Evolutionary conservation across 2,113 vertebrate species (phyloP).

Genomic region (Gymnarchus niloticus): DNA sequence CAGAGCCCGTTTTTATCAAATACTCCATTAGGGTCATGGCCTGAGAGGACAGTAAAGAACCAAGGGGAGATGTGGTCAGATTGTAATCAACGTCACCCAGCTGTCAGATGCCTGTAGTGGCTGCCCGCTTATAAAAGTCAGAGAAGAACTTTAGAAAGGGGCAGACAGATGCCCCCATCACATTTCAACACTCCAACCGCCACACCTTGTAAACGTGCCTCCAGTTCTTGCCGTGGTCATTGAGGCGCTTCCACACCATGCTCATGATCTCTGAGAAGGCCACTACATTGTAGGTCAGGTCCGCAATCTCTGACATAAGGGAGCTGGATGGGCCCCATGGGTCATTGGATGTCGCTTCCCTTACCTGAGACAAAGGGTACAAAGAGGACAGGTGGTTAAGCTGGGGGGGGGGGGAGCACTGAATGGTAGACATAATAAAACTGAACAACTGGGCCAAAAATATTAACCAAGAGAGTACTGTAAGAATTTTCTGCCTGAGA

Average conservation of each 20-base stretch:
- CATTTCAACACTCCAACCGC: neutral
- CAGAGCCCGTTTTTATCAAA: slow-evolving; percentile 87
- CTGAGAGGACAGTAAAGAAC: slow-evolving; percentile 45
- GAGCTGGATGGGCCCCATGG: slow-evolving; percentile 87
- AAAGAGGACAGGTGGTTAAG: neutral
- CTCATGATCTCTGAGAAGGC: slow-evolving; percentile 92
- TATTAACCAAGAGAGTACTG: neutral
- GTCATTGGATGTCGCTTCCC: slow-evolving; percentile 84
- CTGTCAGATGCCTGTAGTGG: neutral
- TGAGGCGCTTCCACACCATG: slow-evolving; percentile 88
- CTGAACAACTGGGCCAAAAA: neutral
- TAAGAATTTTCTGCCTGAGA: neutral
- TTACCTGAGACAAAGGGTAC: slow-evolving; percentile 50
- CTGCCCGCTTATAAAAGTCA: neutral
- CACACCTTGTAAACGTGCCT: slow-evolving; percentile 85
- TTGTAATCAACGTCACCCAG: neutral
- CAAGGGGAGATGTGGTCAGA: neutral
- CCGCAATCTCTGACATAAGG: slow-evolving; percentile 85
- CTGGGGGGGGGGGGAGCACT: neutral
- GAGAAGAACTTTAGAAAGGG: neutral
- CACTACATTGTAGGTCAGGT: slow-evolving; percentile 85
- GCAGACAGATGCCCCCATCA: neutral
- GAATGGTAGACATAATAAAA: neutral
- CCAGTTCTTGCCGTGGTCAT: slow-evolving; percentile 90
- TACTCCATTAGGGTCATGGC: slow-evolving; percentile 94